These are phyloP conservation scores for Spheniscus humboldti DNA, from an alignment of 2,797 vertebrate genomes.

Conservation along the genomic window DNA sequence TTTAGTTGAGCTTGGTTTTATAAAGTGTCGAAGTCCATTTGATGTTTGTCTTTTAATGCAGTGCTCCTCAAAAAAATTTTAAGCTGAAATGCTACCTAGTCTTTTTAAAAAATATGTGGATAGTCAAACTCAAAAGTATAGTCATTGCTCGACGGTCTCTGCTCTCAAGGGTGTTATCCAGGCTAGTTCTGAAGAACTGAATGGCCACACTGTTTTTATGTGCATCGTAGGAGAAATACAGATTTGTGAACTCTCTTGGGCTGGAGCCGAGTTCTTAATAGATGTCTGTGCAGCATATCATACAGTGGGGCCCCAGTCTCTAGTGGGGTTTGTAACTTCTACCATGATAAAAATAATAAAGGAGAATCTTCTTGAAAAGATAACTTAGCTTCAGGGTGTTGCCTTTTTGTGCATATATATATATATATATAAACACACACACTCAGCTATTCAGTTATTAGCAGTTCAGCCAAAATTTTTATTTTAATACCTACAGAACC, in stretches of 20 bases:
- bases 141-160: background rate
- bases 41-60: background rate
- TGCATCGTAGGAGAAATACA: conserved; percentile 3
- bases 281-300: background rate
- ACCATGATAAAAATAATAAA: conserved; percentile 23
- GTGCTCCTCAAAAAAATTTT: background rate
- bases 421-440: background rate
- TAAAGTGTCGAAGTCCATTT: background rate
- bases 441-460: background rate
- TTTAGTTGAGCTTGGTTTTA: background rate
- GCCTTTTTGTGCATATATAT: background rate
- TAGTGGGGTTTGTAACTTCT: conserved; percentile 1
- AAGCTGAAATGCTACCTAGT: background rate
- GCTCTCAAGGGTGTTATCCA: background rate
- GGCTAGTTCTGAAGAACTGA: conserved; percentile 12
- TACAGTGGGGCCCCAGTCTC: conserved; percentile 14
- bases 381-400: background rate
- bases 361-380: conserved; percentile 1
- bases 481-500: background rate
- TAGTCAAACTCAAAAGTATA: background rate
- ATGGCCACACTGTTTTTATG: background rate
- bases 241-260: conserved; percentile 24
- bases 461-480: background rate
- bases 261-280: background rate
- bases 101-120: background rate